These are phyloP conservation scores for Anguilla obscura DNA, from an alignment of 2,797 vertebrate genomes.

Conservation along the genomic window DNA sequence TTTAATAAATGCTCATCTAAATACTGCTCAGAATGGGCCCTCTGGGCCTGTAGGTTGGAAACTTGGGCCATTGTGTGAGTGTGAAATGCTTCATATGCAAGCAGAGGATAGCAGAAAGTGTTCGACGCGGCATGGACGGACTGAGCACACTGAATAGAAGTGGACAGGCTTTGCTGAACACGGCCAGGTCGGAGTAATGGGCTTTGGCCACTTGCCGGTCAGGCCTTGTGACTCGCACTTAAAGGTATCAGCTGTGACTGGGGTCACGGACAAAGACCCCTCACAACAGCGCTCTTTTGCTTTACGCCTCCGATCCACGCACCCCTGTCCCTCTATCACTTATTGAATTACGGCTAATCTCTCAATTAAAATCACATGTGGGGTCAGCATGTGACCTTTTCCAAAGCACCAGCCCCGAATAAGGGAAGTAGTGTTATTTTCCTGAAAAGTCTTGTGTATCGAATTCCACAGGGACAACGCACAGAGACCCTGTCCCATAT, in stretches of 20 bases:
- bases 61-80: slow-evolving; percentile 29
- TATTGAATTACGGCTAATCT: slow-evolving; percentile 74
- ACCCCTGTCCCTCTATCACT: slow-evolving; percentile 55
- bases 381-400: slow-evolving; percentile 56
- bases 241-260: slow-evolving; percentile 53
- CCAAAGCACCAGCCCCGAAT: slow-evolving; percentile 38
- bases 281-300: slow-evolving; percentile 68
- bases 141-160: slow-evolving; percentile 12
- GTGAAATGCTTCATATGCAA: slow-evolving; percentile 38
- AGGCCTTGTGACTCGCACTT: slow-evolving; percentile 64
- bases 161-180: slow-evolving; percentile 37
- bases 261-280: slow-evolving; percentile 42
- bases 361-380: slow-evolving; percentile 77
- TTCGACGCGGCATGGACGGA: slow-evolving; percentile 44
- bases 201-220: slow-evolving; percentile 48
- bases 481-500: slow-evolving; percentile 38
- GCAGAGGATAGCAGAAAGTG: slow-evolving; percentile 44
- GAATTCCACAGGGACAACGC: slow-evolving; percentile 40
- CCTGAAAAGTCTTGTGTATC: slow-evolving; percentile 37
- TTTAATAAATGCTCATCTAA: slow-evolving; percentile 22
- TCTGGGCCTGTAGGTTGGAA: slow-evolving; percentile 36
- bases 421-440: slow-evolving; percentile 50
- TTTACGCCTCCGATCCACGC: slow-evolving; percentile 61
- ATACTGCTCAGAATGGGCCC: slow-evolving; percentile 22
- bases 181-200: slow-evolving; percentile 41